Evolutionary conservation across 1,140 invertebrate species (phyloP), one percentile per base, ranked within the genome.

Genomic region (Phymorhynchus buccinoides): DNA sequence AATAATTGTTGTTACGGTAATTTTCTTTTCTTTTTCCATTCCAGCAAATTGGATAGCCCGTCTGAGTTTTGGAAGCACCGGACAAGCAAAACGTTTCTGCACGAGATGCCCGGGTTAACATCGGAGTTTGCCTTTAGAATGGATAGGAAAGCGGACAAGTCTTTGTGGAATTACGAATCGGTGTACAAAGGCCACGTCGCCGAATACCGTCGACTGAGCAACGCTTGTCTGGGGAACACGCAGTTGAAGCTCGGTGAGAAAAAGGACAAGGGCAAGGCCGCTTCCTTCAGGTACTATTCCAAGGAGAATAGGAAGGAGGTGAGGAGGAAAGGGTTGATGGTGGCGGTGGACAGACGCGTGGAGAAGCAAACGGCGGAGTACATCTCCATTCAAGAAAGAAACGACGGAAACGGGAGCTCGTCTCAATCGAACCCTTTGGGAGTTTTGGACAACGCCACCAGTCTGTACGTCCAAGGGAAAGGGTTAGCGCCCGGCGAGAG

Each of bases 121-220:
- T 87, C 91, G 14, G 88, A 93, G 77, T 86, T 92, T 86, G 93
- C 93, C 1, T 94, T 91, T 85, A 87, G 90, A 77, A 79, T 93
- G 56, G 93, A 93, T 82, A 82, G 88, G 44, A 90, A 87, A 78
- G 71, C 89, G 27, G 92, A 94, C 77, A 87, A 84, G 39, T 89
- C 91, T 44, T 92, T 93, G 68, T 87, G 89, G 80, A 87, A 88
- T 18, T 94, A 93, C 89, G 88, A 89, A 32, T 91, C 91, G 32
- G 84, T 94, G 7, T 93, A 93, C 83, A 92, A 90, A 84, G 86
- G 88, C 18, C 90, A 93, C 83, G 86, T 94, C 41, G 90, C 93
- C 2, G 89, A 88, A 81, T 94, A 91, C 84, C 81, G 78, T 12
- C 39, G 80, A 30, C 41, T 30, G 7, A 84, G 75, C 37, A 35